A percentile compares a stretch with the other conserved stretches of the same genome.
Evolutionary conservation across 1,140 invertebrate species (phyloP).

Genomic region (Brachionus asplanchnoidis): DNA sequence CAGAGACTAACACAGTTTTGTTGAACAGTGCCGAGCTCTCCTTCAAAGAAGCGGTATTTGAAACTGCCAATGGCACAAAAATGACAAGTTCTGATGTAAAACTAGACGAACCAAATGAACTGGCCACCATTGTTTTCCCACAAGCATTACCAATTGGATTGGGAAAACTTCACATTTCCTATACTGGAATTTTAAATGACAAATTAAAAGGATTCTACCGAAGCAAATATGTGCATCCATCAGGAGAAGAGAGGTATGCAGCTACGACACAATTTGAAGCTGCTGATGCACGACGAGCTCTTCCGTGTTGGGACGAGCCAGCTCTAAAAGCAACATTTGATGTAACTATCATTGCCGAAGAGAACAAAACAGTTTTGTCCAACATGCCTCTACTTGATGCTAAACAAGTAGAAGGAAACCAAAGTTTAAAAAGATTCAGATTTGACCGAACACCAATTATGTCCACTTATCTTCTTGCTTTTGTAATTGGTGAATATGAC

Average conservation of each 20-base stretch:
- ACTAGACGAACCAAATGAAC: not conserved
- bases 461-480: conserved; percentile 90
- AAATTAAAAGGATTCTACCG: conserved; percentile 91
- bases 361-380: conserved; percentile 70
- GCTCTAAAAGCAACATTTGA: conserved; percentile 89
- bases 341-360: conserved; percentile 73
- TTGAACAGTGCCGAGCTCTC: conserved; percentile 31
- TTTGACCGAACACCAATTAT: conserved; percentile 86
- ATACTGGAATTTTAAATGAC: conserved; percentile 79
- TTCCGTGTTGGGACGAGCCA: conserved; percentile 96
- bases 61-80: not conserved
- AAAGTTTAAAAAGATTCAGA: conserved; percentile 60
- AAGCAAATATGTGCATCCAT: conserved; percentile 69
- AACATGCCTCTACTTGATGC: conserved; percentile 68
- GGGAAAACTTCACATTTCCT: conserved; percentile 60
- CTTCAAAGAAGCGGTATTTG: conserved; percentile 6
- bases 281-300: conserved; percentile 83
- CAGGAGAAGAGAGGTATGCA: conserved; percentile 68
- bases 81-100: not conserved
- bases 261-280: conserved; percentile 84
- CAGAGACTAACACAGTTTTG: conserved; percentile 22
- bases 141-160: not conserved
- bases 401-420: conserved; percentile 2
- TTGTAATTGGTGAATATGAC: conserved; percentile 88
- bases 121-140: not conserved